Conservation (phyloP, 2,113 vertebrate species). For the Ancistrus triradiatus region DNA sequence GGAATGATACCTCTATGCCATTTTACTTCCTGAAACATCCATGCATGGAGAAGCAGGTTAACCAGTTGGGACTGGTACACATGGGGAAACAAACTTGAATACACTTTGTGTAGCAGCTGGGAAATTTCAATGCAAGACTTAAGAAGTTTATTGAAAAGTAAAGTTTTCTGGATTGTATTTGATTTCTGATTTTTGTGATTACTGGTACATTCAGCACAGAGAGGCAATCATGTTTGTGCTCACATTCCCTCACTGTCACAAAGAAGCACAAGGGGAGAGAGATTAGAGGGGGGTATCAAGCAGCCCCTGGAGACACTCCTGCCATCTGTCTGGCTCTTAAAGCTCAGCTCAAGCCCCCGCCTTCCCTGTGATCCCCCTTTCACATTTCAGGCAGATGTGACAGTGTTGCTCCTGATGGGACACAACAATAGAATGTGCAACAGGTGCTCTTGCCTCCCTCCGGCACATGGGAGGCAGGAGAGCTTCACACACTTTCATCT, state of each 20-base stretch:
- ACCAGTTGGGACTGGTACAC: not conserved
- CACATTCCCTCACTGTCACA: slow-evolving; percentile 48
- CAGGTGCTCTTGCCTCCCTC: slow-evolving; percentile 56
- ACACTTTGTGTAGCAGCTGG: not conserved
- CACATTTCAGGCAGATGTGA: slow-evolving; percentile 65
- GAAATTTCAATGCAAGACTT: no score
- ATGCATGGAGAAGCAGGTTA: not conserved
- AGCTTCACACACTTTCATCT: slow-evolving; percentile 49
- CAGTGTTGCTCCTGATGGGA: slow-evolving; percentile 54
- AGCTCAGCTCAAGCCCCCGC: slow-evolving; percentile 29
- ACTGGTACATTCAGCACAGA: slow-evolving; percentile 19
- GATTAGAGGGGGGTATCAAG: slow-evolving; percentile 42
- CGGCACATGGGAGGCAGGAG: slow-evolving; percentile 63
- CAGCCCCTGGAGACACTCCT: slow-evolving; percentile 45
- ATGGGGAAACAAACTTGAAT: not conserved
- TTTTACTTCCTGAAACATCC: slow-evolving; percentile 24
- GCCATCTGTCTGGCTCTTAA: slow-evolving; percentile 48
- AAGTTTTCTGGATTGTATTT: not conserved
- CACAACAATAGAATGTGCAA: slow-evolving; percentile 52
- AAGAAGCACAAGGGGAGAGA: slow-evolving; percentile 19
- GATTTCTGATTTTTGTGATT: not conserved
- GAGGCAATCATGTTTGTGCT: slow-evolving; percentile 34
- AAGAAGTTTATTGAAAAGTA: not conserved
- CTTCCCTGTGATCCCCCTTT: slow-evolving; percentile 42
- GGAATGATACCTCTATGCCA: slow-evolving; percentile 30